These are phyloP conservation scores for Embiotoca jacksoni DNA, from an alignment of 2,113 vertebrate genomes.

Conservation along the genomic window DNA sequence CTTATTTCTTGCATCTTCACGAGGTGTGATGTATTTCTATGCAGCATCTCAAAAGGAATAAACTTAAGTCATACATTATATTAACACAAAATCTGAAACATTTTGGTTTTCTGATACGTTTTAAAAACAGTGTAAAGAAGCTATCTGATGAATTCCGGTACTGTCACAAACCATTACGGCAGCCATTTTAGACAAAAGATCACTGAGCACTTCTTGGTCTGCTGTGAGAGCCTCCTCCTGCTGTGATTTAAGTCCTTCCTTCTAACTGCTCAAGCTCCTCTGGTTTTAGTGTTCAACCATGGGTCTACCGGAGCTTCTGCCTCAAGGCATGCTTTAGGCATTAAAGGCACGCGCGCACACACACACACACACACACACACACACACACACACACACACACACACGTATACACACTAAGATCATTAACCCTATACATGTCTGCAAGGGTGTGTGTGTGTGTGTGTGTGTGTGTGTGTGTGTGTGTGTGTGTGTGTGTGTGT, in stretches of 20 bases:
- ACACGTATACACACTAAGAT: neutral
- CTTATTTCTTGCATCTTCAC: neutral
- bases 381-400: neutral
- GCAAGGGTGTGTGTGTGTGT: slow-evolving; percentile 6
- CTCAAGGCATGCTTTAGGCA: slow-evolving; percentile 44
- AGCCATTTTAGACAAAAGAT: neutral
- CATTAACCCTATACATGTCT: slow-evolving; percentile 4
- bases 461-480: no score
- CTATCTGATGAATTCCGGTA: neutral
- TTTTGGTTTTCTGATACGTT: neutral
- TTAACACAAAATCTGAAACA: no score
- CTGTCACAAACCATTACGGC: neutral
- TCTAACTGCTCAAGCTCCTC: slow-evolving; percentile 29
- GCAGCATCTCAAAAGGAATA: neutral
- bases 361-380: slow-evolving; percentile 11
- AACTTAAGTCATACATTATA: no score
- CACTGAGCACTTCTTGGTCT: neutral
- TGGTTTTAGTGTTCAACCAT: slow-evolving; percentile 15
- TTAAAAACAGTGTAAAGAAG: no score
- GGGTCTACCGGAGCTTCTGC: slow-evolving; percentile 27
- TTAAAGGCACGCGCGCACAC: neutral
- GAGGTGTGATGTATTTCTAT: neutral
- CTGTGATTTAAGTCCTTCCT: slow-evolving; percentile 19
- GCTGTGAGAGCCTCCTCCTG: slow-evolving; percentile 15
- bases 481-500: no score